These are phyloP conservation scores for Danio kyathit DNA, from an alignment of 2,797 vertebrate species.

Conservation along the genomic window DNA sequence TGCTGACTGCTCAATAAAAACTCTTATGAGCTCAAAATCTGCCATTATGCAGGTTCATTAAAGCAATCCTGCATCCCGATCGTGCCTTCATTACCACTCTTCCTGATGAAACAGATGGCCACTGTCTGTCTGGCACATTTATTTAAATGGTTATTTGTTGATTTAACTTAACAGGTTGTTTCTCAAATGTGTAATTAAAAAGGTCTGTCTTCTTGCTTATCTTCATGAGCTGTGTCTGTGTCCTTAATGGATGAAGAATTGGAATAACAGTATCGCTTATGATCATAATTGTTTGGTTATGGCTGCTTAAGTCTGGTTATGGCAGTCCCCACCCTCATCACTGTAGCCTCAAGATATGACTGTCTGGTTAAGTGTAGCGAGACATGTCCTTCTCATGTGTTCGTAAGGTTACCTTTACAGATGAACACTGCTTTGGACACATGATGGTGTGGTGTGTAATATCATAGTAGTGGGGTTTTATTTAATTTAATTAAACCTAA, in stretches of 20 bases:
- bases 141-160: slow-evolving; percentile 57
- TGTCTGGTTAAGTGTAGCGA: background rate
- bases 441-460: background rate
- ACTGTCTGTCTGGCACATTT: slow-evolving; percentile 56
- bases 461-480: no score
- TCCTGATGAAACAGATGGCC: slow-evolving; percentile 61
- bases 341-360: background rate
- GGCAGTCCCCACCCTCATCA: slow-evolving; percentile 3
- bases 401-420: background rate
- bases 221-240: slow-evolving; percentile 31
- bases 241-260: slow-evolving; percentile 44
- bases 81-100: slow-evolving; percentile 50
- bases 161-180: slow-evolving; percentile 55
- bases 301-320: slow-evolving; percentile 32
- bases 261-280: slow-evolving; percentile 28
- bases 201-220: slow-evolving; percentile 36
- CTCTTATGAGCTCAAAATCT: slow-evolving; percentile 52
- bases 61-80: slow-evolving; percentile 35
- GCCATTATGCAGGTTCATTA: slow-evolving; percentile 58
- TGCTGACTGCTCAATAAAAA: slow-evolving; percentile 56
- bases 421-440: background rate
- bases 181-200: slow-evolving; percentile 50
- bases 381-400: background rate
- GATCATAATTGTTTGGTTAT: slow-evolving; percentile 30
- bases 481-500: no score